Base-by-base conservation (phyloP, 2,888 invertebrate genomes). In the Meta bourneti region DNA sequence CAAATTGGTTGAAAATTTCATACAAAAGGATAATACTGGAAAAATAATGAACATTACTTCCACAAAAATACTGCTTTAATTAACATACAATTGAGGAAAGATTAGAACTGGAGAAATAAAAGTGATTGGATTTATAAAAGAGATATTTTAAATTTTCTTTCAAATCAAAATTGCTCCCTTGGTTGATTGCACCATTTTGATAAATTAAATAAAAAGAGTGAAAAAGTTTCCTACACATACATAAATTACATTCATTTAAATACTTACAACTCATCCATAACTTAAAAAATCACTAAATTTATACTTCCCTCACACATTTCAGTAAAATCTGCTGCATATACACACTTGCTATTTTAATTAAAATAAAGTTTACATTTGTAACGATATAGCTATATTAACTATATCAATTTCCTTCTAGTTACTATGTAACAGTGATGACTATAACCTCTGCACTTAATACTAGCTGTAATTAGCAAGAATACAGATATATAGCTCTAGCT, bases 151-250 rank as follows among this genome's bases (percentile, higher is more conserved):
- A 48, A 75, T 72, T 16, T 54, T 61, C 51, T 49, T 48, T 88
- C 20, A n/a, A 80, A 71, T 34, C 54, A 84, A 83, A 90, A 79
- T 90, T 90, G 84, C 83, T 90, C 89, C 84, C 84, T 90, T 54
- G 77, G 61, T 79, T 52, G 52, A 89, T 71, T 90, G 72, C 79
- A 79, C 72, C 71, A 90, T 61, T 89, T 83, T 54, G 75, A 81
- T 69, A 82, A 89, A 81, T 85, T 82, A 82, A 19, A 74, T 74
- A 34, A 77, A 20, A 54, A 84, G 34, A 69, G 19, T 69, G 13
- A 48, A 69, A 34, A 69, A 11, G 51, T 49, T 86, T 78, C 70
- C 69, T 70, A 69, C 77, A 85, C 75, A 86, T 86, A 86, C 77
- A 78, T 84, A 84, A 81, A 81, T 85, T 75, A 85, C 75, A 85